Evolutionary conservation across 2,888 invertebrate species (phyloP).

Genomic region (Rhagophthalmus giganteus): DNA sequence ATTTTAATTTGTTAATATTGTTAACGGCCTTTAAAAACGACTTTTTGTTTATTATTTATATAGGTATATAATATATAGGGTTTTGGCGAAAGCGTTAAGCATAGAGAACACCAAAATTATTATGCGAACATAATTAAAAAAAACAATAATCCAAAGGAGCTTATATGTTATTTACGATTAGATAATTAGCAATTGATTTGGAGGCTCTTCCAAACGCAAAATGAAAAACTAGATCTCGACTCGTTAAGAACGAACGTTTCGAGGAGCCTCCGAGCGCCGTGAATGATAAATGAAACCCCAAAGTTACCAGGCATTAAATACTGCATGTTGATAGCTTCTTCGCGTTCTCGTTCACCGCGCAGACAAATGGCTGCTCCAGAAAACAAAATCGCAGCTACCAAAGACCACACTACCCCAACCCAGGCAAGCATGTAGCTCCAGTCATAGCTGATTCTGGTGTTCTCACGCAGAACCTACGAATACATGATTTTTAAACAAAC

Average conservation of each 20-base stretch:
- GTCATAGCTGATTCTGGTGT: constrained; percentile 85
- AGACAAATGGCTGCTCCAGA: constrained; percentile 94
- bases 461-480: constrained; percentile 79
- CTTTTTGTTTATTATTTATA: neutral
- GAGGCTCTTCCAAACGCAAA: neutral
- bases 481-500: constrained; percentile 54
- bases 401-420: constrained; percentile 92
- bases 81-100: constrained; percentile 15
- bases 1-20: neutral
- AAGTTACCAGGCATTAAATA: constrained; percentile 92
- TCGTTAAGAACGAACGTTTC: neutral
- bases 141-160: no score
- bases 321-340: constrained; percentile 96
- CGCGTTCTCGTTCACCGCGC: constrained; percentile 89
- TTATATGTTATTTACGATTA: no score
- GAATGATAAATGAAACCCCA: constrained; percentile 32
- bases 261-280: constrained; percentile 2
- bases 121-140: no score
- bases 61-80: neutral
- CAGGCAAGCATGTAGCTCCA: constrained; percentile 98
- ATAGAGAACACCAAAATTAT: constrained; percentile 13
- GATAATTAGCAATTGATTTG: no score
- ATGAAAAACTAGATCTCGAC: neutral
- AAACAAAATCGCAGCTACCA: constrained; percentile 89
- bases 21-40: neutral